A percentile compares a stretch with the other conserved stretches of the same genome.
These are phyloP conservation scores for Cephalopholis sonnerati DNA, from an alignment of 2,113 vertebrate species.

Conservation along the genomic window DNA sequence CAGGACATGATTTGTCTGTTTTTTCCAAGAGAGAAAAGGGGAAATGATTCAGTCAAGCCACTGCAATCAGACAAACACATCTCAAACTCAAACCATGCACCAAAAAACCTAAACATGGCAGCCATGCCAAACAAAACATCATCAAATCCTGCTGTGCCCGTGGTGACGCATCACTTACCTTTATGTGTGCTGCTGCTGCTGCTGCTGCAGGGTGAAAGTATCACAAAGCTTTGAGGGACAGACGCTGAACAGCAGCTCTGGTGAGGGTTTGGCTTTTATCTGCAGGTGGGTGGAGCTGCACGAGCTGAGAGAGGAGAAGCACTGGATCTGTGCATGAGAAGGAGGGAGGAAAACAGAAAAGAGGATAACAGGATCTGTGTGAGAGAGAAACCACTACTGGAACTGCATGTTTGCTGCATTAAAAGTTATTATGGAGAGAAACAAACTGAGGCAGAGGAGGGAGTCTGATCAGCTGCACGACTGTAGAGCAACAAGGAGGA, in stretches of 20 bases:
- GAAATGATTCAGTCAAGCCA: background rate
- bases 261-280: constrained; percentile 95
- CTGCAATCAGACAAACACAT: constrained; percentile 7
- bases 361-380: constrained; percentile 20
- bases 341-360: constrained; percentile 42
- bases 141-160: constrained; percentile 4
- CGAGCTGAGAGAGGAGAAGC: constrained; percentile 24
- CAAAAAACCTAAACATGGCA: background rate
- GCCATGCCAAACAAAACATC: constrained; percentile 7
- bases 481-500: constrained; percentile 52
- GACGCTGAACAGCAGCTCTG: constrained; percentile 87
- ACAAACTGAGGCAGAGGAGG: background rate
- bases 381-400: constrained; percentile 32
- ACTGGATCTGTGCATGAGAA: constrained; percentile 49
- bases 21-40: background rate
- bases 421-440: constrained; percentile 24
- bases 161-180: constrained; percentile 87
- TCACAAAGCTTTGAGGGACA: constrained; percentile 83
- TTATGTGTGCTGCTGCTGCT: constrained; percentile 54
- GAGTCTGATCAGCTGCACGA: constrained; percentile 37
- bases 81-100: background rate
- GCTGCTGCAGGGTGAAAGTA: constrained; percentile 78
- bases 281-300: constrained; percentile 92
- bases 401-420: constrained; percentile 41
- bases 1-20: background rate